Evolutionary conservation across 2,113 vertebrate species (phyloP).

Genomic region (Strix uralensis): DNA sequence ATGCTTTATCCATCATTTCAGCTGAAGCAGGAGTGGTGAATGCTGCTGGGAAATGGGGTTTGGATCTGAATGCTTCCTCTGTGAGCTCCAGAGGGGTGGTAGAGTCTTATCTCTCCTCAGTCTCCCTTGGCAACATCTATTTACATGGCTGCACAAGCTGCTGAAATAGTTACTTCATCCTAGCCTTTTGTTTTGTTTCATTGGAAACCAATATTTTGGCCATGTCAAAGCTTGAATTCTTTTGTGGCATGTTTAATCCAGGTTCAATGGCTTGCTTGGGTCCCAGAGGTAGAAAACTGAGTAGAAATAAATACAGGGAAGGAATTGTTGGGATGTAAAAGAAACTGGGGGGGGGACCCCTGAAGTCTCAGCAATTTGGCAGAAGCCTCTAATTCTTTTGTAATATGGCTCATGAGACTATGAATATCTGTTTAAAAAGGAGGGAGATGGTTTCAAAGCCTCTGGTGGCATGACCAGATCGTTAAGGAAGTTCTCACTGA

Average conservation of each 20-base stretch:
- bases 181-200: conserved; percentile 59
- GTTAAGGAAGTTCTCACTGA: neutral
- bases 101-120: conserved; percentile 6
- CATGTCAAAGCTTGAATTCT: conserved; percentile 20
- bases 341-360: neutral
- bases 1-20: neutral
- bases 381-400: neutral
- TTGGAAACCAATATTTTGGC: conserved; percentile 58
- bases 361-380: conserved; percentile 3
- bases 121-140: conserved; percentile 40
- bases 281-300: conserved; percentile 37
- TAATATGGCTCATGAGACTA: neutral
- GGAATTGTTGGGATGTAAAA: neutral
- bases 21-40: neutral
- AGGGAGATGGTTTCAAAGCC: neutral
- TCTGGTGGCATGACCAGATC: neutral
- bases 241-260: conserved; percentile 28
- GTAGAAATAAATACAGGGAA: conserved; percentile 25
- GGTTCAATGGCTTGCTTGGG: neutral
- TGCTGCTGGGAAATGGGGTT: neutral
- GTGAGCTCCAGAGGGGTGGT: neutral
- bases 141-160: conserved; percentile 9
- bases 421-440: neutral
- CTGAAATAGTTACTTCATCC: conserved; percentile 27
- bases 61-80: neutral